Evolutionary conservation across 2,888 invertebrate genomes (phyloP).

Genomic region (Ametastegia equiseti): DNA sequence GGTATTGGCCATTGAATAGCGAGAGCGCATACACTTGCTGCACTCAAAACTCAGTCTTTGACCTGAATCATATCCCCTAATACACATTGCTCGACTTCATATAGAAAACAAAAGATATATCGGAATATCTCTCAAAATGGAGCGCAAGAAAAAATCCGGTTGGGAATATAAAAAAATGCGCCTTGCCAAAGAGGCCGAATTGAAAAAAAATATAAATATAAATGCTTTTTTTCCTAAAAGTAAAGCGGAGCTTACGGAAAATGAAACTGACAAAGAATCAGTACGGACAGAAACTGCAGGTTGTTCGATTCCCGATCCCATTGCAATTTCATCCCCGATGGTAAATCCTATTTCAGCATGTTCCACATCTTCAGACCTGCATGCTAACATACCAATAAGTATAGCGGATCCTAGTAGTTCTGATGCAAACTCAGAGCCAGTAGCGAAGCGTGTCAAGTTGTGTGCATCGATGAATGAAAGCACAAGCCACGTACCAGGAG

Average conservation of each 20-base stretch:
- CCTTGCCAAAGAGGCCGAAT: too few relatives aligned
- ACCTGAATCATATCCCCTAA: too few relatives aligned
- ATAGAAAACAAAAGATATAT: too few relatives aligned
- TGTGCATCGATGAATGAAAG: not conserved
- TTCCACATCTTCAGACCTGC: not conserved
- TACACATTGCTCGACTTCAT: too few relatives aligned
- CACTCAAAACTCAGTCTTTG: too few relatives aligned
- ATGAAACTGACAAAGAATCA: not conserved
- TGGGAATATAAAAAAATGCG: too few relatives aligned
- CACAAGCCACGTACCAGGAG: not conserved
- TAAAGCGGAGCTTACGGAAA: not conserved
- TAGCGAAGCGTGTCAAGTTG: not conserved
- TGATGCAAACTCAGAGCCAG: slow-evolving; percentile 13
- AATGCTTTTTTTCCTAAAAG: too few relatives aligned
- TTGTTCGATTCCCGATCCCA: not conserved
- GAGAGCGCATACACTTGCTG: too few relatives aligned
- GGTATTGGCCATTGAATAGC: too few relatives aligned
- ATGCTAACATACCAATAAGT: not conserved
- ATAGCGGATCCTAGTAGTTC: not conserved
- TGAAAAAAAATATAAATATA: too few relatives aligned
- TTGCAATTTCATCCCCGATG: not conserved
- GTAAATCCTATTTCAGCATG: not conserved
- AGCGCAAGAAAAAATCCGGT: too few relatives aligned
- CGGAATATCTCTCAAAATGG: too few relatives aligned
- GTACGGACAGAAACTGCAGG: slow-evolving; percentile 8